Percentiles rank a stretch among this genome's conserved stretches.
Evolutionary conservation across 2,888 invertebrate genomes (phyloP).

Genomic region (Watsonalla binaria): DNA sequence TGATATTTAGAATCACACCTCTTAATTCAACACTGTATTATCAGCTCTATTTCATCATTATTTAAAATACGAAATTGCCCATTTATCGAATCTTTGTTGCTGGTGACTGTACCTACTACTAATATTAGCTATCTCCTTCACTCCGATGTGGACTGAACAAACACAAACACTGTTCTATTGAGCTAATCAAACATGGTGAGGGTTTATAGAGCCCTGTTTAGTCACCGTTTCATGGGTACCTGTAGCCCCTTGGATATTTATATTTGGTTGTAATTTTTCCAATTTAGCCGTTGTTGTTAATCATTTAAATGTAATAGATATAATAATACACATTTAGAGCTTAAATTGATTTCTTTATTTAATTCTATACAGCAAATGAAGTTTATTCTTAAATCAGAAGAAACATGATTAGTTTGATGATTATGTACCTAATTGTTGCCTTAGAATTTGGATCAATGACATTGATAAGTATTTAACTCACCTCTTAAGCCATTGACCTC

Average conservation of each 20-base stretch:
- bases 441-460: too few relatives aligned
- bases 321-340: too few relatives aligned
- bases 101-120: conserved; percentile 15
- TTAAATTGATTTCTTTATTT: too few relatives aligned
- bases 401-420: too few relatives aligned
- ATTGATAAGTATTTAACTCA: too few relatives aligned
- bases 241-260: conserved; percentile 8
- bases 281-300: not conserved
- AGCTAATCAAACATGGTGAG: conserved; percentile 47
- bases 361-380: too few relatives aligned
- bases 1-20: not conserved
- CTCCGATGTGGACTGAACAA: conserved; percentile 32
- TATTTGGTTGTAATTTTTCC: not conserved
- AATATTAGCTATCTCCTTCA: conserved; percentile 33
- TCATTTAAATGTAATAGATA: too few relatives aligned
- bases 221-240: conserved; percentile 24
- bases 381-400: too few relatives aligned
- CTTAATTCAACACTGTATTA: not conserved
- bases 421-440: too few relatives aligned
- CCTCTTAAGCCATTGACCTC: too few relatives aligned
- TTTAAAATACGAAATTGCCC: not conserved
- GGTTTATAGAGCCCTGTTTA: conserved; percentile 34
- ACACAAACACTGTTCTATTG: conserved; percentile 44
- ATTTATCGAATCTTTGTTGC: not conserved
- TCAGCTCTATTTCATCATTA: not conserved